These are phyloP conservation scores for Petroica traversi DNA, from an alignment of 2,113 vertebrate species.

Conservation along the genomic window DNA sequence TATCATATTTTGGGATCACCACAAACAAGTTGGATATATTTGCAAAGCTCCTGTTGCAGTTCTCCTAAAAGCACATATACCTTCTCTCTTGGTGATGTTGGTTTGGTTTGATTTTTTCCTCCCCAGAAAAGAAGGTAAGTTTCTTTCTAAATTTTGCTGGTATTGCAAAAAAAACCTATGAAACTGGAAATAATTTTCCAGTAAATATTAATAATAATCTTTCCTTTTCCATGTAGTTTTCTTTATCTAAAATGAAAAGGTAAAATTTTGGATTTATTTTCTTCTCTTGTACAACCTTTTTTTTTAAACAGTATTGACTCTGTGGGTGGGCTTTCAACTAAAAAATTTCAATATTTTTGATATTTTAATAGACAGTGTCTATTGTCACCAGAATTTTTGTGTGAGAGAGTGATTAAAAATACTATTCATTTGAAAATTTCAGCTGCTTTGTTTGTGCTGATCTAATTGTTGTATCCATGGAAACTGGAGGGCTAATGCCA, in stretches of 20 bases:
- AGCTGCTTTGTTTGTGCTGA: constrained; percentile 1
- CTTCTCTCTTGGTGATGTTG: neutral
- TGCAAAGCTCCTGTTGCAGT: neutral
- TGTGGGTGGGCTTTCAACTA: neutral
- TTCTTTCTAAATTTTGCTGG: neutral
- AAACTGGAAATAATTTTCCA: neutral
- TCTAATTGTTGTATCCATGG: constrained; percentile 56
- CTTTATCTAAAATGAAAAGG: neutral
- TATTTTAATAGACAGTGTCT: too few species aligned
- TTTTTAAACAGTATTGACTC: neutral
- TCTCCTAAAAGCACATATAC: neutral
- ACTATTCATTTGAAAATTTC: constrained; percentile 17
- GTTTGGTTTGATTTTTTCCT: too few species aligned
- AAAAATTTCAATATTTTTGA: neutral
- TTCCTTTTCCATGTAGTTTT: neutral
- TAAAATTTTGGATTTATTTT: neutral
- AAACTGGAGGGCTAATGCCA: constrained; percentile 40
- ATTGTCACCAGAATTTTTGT: neutral
- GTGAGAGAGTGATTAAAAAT: constrained; percentile 5
- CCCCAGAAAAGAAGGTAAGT: neutral
- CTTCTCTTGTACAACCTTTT: neutral
- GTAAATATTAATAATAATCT: neutral
- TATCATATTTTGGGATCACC: neutral
- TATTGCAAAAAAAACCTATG: neutral
- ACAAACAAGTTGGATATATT: neutral